Evolutionary conservation across 2,888 invertebrate species (phyloP), one percentile per base, ranked within the genome.

Genomic region (Drosophila infuscata): DNA sequence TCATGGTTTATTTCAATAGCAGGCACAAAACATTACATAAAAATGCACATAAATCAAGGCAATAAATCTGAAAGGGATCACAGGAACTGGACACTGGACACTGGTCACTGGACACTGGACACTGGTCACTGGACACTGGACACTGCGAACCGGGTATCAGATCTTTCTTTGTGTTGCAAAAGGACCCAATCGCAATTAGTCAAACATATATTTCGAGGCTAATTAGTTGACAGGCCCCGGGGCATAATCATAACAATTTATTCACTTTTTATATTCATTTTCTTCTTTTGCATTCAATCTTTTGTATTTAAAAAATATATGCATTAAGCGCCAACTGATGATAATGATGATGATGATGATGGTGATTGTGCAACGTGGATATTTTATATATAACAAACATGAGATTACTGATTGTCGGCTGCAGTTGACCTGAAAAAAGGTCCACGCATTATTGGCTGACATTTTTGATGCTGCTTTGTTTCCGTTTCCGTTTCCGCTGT

Each of bases 401-500:
- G 70, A 57, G 54, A 73, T 63, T 63, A 63, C 74, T 67, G 78
- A 62, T 66, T 74, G 38, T 63, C 78, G 41, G 60, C 69, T 68
- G 32, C 54, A 67, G 38, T n/a, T 64, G 70, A 59, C 58, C 59
- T 43, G 32, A 46, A 61, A 61, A 59, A 35, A 32, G 6, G 60
- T 25, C 33, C 29, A 25, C 51, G 70, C 61, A 67, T 62, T 74
- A 78, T 74, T 53, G 75, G 69, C 63, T 41, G 79, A 57, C 71
- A 80, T 80, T 76, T 78, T 68, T 74, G 76, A 78, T 76, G 82
- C 74, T 74, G 84, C 71, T 84, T 84, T 84, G 84, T 84, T 87
- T 84, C 84, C 84, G 83, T 75, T 83, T 83, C 83, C 83, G 88
- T 81, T 86, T 84, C 84, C 84, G 88, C 71, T 82, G 72, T 54